Base-by-base conservation (phyloP, 1,140 invertebrate genomes). In the Laupala kohalensis region DNA sequence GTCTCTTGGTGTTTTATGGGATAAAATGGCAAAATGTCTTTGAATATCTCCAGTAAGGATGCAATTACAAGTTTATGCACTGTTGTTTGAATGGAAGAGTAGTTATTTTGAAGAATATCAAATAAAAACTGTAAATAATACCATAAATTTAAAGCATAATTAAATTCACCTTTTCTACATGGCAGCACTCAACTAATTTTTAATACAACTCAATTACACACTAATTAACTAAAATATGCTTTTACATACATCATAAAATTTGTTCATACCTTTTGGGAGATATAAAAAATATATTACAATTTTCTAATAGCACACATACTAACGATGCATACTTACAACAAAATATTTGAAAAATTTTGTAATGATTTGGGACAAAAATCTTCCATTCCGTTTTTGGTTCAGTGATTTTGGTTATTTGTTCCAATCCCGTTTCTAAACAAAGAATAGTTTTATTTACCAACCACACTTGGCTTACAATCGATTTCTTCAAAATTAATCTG, bases 21-120 rank as follows among this genome's bases (percentile, higher is more conserved):
- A 83, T 98, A 99, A 25, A 90, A 89, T 0, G 97, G 97, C 71
- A 98, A 81, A 74, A 99, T 88, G 82, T 98, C 96, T 78, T 92
- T 91, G 78, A 99, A 98, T 29, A 99, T 88, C 81, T 98, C 94
- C 13, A 90, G 83, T 1, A 97, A 80, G 0, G 95, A 95, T 0
- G 95, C 80, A 29, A 89, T 89, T 0, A 90, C 90, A 19, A 96
- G 80, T 81, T 97, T 97, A 69, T 89, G 87, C 0, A 95, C 86
- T 1, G 90, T 92, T 63, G 94, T 80, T 69, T 86, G 86, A 4
- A 91, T 85, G 73, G 91, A 87, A 19, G 88, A 86, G 73, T 90
- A 86, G 19, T 83, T 82, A 71, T 94, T 90, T 64, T 92, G 88
- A 83, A 97, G 87, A 62, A 96, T 83, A 72, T 91, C 86, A 25